A percentile compares a stretch with the other conserved stretches of the same genome.
These are phyloP conservation scores for Cheumatopsyche charites DNA, from an alignment of 1,140 invertebrate genomes.

Conservation along the genomic window DNA sequence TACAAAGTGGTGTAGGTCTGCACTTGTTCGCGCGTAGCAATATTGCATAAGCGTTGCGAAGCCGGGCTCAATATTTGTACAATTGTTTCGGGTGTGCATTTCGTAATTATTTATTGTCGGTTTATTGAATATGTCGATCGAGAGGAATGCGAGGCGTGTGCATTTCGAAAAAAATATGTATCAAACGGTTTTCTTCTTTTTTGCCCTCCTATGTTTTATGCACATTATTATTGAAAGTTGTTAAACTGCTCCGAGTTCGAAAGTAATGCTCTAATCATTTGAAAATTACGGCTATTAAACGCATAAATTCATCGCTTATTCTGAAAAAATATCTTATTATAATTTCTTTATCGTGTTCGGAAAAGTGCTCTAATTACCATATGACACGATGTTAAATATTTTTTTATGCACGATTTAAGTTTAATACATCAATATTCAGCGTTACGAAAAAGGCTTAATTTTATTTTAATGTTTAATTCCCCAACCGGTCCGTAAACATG, in stretches of 20 bases:
- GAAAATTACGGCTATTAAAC: no score
- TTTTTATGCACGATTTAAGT: not conserved
- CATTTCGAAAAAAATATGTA: no score
- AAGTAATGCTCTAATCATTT: not conserved
- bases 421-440: not conserved
- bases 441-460: constrained; percentile 8
- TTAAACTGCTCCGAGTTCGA: not conserved
- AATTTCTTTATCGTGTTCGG: no score
- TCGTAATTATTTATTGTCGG: not conserved
- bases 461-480: constrained; percentile 9
- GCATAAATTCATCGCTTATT: no score
- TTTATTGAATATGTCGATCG: not conserved
- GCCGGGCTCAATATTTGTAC: not conserved
- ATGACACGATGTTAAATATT: no score
- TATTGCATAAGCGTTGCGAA: not conserved
- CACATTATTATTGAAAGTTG: not conserved
- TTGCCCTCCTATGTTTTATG: no score
- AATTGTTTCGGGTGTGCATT: constrained; percentile 3
- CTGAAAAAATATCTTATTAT: no score
- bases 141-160: no score
- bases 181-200: no score
- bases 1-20: no score
- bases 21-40: not conserved
- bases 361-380: no score
- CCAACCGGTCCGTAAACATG: not conserved